Percentiles rank a stretch among this genome's conserved stretches.
Evolutionary conservation across 2,888 invertebrate genomes (phyloP).

Genomic region (Mactromeris polynyma): DNA sequence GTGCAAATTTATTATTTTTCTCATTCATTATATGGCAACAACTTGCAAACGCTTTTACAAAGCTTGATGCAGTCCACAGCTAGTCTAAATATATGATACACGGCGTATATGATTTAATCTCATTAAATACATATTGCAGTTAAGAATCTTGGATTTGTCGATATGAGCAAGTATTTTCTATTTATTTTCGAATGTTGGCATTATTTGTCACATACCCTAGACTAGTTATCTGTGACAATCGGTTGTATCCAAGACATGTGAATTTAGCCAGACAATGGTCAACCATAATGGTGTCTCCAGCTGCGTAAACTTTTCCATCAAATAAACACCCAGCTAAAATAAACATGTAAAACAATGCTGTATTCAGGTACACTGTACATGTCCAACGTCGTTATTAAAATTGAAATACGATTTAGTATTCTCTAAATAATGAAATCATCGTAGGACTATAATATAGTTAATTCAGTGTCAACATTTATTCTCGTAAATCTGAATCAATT

Average conservation of each 20-base stretch:
- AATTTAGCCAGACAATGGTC: slow-evolving; percentile 43
- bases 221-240: slow-evolving; percentile 24
- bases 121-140: no score
- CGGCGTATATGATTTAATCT: not conserved
- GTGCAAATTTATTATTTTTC: no score
- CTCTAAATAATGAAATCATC: not conserved
- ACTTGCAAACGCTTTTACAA: no score
- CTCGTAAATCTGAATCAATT: no score
- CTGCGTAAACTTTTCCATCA: slow-evolving; percentile 59
- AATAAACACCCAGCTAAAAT: slow-evolving; percentile 66
- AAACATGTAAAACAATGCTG: not conserved
- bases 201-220: slow-evolving; percentile 50
- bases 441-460: not conserved
- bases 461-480: no score
- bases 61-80: not conserved
- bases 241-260: slow-evolving; percentile 66
- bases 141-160: not conserved
- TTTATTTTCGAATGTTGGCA: not conserved
- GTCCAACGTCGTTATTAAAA: not conserved
- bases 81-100: not conserved
- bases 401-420: no score
- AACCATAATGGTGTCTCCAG: slow-evolving; percentile 57
- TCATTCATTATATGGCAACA: no score
- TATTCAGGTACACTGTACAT: no score
- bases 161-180: not conserved